Evolutionary conservation across 2,888 invertebrate species (phyloP), one percentile per base, ranked within the genome.

Genomic region (Drosophila stalkeri): DNA sequence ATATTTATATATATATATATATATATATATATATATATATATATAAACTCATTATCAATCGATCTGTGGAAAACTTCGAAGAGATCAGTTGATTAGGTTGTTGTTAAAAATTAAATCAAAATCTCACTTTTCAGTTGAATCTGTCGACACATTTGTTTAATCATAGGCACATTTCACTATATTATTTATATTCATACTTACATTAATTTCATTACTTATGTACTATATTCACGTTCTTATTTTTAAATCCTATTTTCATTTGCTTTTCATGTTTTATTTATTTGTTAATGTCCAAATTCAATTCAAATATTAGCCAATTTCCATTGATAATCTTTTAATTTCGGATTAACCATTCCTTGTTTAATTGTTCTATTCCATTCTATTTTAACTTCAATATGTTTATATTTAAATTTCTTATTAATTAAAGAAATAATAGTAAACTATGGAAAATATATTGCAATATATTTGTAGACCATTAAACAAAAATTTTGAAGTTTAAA

Each of bases 41-140:
- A 33, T 33, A 14, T 31, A 33, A 8, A 20, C 8, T 14, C 18
- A 11, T 18, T 51, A 20, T 8, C 16, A 61, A 3, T 20, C 46
- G 20, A 46, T 64, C 46, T 31, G 8, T 46, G 44, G 27, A 37
- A n/a, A 63, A 63, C 35, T 59, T 64, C 18, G 27, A 31, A 18
- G 18, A 31, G 37, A 27, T 46, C 20, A 63, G 44, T 31, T 31
- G 61, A 39, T 61, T 61, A 12, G 16, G 12, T 12, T 20, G 20
- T 46, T 8, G 9, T 47, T 20, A 31, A 20, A 20, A 46, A 18
- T 31, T 6, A n/a, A 46, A 61, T 31, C 20, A 14, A 33, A 51
- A 35, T 12, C 20, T 31, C 31, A 20, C 11, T 33, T 37, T 64
- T n/a, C 1, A 18, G 18, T n/a, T 18, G 18, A 16, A 14, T 31